Percentiles rank a stretch among this genome's conserved stretches.
These are phyloP conservation scores for Hydriomena furcata DNA, from an alignment of 2,888 invertebrate genomes.

Conservation along the genomic window DNA sequence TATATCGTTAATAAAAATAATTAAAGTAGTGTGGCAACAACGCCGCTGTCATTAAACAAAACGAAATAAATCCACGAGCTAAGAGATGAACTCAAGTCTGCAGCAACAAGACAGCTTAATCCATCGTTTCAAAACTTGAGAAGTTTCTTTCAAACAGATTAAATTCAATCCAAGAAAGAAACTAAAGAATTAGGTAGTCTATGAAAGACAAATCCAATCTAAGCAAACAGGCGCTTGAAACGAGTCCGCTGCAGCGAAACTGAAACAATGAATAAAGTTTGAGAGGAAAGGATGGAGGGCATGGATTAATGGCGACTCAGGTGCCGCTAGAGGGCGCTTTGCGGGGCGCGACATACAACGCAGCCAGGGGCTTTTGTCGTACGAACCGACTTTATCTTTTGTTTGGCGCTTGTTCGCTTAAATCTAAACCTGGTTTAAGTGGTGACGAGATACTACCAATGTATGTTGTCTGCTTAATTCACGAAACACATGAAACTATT, in stretches of 20 bases:
- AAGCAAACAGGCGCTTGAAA: slow-evolving; percentile 47
- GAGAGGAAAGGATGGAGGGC: slow-evolving; percentile 53
- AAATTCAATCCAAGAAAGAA: slow-evolving; percentile 41
- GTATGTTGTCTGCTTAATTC: slow-evolving; percentile 3
- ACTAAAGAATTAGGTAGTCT: slow-evolving; percentile 46
- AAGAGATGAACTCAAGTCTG: slow-evolving; percentile 14
- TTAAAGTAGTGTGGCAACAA: neutral
- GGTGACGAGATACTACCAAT: slow-evolving; percentile 12
- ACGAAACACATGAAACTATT: no score
- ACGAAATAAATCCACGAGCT: slow-evolving; percentile 7
- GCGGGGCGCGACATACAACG: slow-evolving; percentile 37
- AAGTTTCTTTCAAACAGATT: slow-evolving; percentile 32
- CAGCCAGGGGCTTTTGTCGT: slow-evolving; percentile 42
- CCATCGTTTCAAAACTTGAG: slow-evolving; percentile 32
- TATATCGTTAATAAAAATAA: neutral
- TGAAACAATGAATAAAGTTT: slow-evolving; percentile 76
- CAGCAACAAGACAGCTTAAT: slow-evolving; percentile 29
- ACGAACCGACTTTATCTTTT: slow-evolving; percentile 25
- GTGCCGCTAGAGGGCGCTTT: slow-evolving; percentile 53
- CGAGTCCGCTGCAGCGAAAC: slow-evolving; percentile 55
- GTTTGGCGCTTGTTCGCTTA: slow-evolving; percentile 24
- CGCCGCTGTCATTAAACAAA: neutral
- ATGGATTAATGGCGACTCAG: slow-evolving; percentile 52
- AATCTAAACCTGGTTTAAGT: slow-evolving; percentile 24
- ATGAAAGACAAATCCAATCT: slow-evolving; percentile 64